Evolutionary conservation across 2,888 invertebrate species (phyloP), one percentile per base, ranked within the genome.

Genomic region (Scaptomyza caliginosa): DNA sequence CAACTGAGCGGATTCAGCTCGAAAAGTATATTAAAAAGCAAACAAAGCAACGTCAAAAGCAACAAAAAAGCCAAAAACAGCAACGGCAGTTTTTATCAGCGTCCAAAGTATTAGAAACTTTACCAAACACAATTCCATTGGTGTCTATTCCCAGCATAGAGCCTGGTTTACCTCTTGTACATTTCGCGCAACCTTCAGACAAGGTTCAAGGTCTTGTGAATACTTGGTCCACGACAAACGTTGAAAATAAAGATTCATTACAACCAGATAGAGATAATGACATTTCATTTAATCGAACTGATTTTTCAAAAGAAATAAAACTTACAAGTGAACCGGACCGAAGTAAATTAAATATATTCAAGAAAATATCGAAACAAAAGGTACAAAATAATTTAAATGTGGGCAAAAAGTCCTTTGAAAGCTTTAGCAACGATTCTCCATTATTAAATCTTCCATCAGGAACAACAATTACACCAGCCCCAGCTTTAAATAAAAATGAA

Each of bases 291-390:
- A 11, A 1, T 17, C 5, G 5, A 39, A 11, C 34, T 19, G 23
- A 23, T 5, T 5, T 48, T n/a, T 1, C 28, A 10, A 50, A 43
- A 2, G 87, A 85, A 32, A 62, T 84, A 6, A 88, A 96, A 95
- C 90, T 96, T 56, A 93, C 94, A 4, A 94, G 94, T 10, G 96
- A 96, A 91, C 96, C 96, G 0, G 96, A 96, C 89, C 95, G 95
- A 91, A 96, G 95, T 90, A 97, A 97, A 90, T 92, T 96, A 36
- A 96, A 96, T 92, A 96, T 97, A 89, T 96, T 97, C 88, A 97
- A 96, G 90, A 96, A 96, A 91, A 96, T 97, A 90, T 95, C 96
- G 64, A 94, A 90, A 24, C 89, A 85, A 34, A 89, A 89, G 56
- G 57, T 64, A 2, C 74, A 77, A 8, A 76, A 45, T 4, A 11